Evolutionary conservation across 30 jellyfish, hydroid and myxozoan species (phyloP), one percentile per base, ranked within the genome.

Genomic region (Hydractinia symbiolongicarpus): DNA sequence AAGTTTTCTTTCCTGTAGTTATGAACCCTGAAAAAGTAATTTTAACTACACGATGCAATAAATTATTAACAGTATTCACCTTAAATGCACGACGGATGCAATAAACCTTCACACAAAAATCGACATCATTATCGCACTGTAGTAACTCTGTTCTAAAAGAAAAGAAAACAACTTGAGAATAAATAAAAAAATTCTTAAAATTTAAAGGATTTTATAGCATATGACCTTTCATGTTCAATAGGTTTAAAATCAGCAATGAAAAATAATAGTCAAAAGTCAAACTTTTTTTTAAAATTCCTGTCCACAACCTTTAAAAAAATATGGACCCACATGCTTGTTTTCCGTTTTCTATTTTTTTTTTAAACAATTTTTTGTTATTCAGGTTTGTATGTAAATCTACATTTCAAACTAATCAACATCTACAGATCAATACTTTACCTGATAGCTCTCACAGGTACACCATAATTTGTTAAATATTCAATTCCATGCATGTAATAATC

Each of bases 71-170:
- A 30, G 44, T 30, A 30, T 30, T 4, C 55, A 93, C 98, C 95
- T 84, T 60, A 71, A 93, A 93, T 4, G 96, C 96, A 17, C 77
- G 19, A 60, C 98, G 86, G 3, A 93, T 55, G 73, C 98, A 93
- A 76, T 79, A 73, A 4, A 86, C 94, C 71, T 93, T 93, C 8
- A 86, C 86, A 53, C 82, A 76, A 87, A 93, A 93, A 66, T 93
- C 98, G 3, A 89, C 90, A 76, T 93, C 98, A 66, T 84, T 93
- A 17, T 79, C 91, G 74, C 98, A 93, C 10, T 79, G 72, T 44
- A 93, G 71, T 84, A 88, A 62, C 73, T 83, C 91, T 21, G 98
- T 83, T 78, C 98, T 93, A 68, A 73, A 81, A 51, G 55, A 13
- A 52, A 50, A 13, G 16, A 64, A 64, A 64, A 51, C 40, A 64